Base-by-base conservation (phyloP, 1,140 invertebrate genomes). In the Colletes latitarsis region DNA sequence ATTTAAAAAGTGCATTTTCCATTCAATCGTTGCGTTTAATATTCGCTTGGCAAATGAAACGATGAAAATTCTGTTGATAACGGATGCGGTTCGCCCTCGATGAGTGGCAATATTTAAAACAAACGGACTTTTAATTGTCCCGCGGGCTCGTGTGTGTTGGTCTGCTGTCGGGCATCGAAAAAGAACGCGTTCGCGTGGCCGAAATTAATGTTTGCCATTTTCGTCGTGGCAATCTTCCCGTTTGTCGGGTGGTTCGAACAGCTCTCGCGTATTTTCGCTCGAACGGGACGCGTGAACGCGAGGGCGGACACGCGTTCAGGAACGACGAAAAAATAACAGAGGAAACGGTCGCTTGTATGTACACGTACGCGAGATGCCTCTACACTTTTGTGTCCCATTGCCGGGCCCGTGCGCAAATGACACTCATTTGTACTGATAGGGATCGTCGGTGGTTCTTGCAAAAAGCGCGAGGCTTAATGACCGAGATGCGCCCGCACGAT, bases 341-440 rank as follows among this genome's bases (percentile, higher is more conserved):
- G 69, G 73, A 68, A 77, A 49, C 79, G 41, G 63, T 76, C 49
- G 30, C 55, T 71, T 49, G 71, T 80, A 64, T 41, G 58, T 52
- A 77, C 76, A 71, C 71, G 60, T 41, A 9, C 62, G 53, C n/a
- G 68, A 76, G 57, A 67, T 39, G 62, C 63, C 69, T 68, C 52
- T 73, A 81, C 77, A 81, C 46, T 82, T 71, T 63, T 60, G 68
- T 79, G 81, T 86, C 72, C n/a, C 68, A 78, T 66, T 49, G 81
- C 63, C 52, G 67, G 69, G 75, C n/a, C 73, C 77, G 60, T 55
- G 75, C 74, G 83, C 88, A 91, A 92, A 91, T 89, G 90, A 85
- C 86, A 88, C 86, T 92, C 90, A 88, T 92, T 92, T 90, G 88
- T 91, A 89, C 87, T 75, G 92, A 92, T 92, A 91, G 90, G 82